Conservation (phyloP, 1,140 invertebrate species). For the Pectinophora gossypiella region DNA sequence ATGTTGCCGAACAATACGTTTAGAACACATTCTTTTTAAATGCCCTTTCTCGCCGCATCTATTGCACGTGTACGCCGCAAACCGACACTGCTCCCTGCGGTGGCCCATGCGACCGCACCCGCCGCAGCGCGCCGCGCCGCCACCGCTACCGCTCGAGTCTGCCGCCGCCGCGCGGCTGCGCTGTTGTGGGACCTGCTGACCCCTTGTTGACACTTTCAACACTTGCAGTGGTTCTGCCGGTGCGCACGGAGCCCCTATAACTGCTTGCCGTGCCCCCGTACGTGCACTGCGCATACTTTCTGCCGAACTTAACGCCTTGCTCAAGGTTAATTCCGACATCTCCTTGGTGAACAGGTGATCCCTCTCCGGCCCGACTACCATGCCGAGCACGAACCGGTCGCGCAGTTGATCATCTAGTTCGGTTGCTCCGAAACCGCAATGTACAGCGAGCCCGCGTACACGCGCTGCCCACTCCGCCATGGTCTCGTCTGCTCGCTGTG, state of each 20-base stretch:
- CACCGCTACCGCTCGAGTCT: background rate
- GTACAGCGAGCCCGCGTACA: slow-evolving; percentile 24
- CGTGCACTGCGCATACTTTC: background rate
- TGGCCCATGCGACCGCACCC: slow-evolving; percentile 15
- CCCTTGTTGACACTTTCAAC: slow-evolving; percentile 7
- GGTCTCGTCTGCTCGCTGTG: slow-evolving; percentile 18
- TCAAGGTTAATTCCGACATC: no score
- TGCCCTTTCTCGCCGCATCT: slow-evolving; percentile 24
- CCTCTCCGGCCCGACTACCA: slow-evolving; percentile 20
- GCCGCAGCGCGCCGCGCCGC: background rate
- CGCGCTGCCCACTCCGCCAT: no score
- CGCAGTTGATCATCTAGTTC: no score
- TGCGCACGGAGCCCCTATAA: background rate
- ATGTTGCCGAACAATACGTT: slow-evolving; percentile 22
- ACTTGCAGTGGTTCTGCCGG: background rate
- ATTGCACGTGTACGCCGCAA: slow-evolving; percentile 28
- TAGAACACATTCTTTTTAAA: slow-evolving; percentile 11
- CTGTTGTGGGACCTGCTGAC: no score
- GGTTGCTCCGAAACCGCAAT: slow-evolving; percentile 18
- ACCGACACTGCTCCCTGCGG: slow-evolving; percentile 19
- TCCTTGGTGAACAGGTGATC: slow-evolving; percentile 20
- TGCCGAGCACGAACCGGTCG: slow-evolving; percentile 28
- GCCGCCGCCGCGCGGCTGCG: background rate
- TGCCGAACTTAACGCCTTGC: slow-evolving; percentile 9
- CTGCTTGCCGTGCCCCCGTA: background rate